Evolutionary conservation across 2,797 vertebrate species (phyloP).

Genomic region (Crenuchus spilurus): DNA sequence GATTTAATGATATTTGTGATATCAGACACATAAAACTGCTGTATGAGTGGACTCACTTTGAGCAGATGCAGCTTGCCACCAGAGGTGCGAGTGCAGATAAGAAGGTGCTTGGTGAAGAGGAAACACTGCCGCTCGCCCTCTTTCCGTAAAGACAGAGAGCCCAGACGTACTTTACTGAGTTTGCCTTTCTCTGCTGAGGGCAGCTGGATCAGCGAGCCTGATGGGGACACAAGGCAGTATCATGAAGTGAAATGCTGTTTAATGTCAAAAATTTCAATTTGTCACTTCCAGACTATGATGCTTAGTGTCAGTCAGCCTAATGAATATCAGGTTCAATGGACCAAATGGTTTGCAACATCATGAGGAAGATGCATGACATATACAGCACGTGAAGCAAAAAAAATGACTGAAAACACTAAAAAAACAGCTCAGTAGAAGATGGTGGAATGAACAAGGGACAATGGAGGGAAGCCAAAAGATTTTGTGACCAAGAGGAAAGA

Average conservation of each 20-base stretch:
- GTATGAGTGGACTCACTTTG: slow-evolving; percentile 82
- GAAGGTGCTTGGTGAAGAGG: slow-evolving; percentile 95
- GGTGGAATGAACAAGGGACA: no score
- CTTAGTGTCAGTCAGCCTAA: no score
- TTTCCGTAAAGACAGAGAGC: slow-evolving; percentile 90
- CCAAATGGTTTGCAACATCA: no score
- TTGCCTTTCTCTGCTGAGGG: slow-evolving; percentile 93
- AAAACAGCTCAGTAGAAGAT: no score
- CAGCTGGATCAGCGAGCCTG: slow-evolving; percentile 94
- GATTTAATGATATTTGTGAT: no score
- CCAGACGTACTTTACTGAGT: slow-evolving; percentile 92
- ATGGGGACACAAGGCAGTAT: background rate
- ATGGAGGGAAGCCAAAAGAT: background rate
- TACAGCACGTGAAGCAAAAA: background rate
- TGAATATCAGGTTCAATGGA: no score
- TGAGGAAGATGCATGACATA: no score
- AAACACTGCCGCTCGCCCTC: slow-evolving; percentile 97
- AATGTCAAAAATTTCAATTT: no score
- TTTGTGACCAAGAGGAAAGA: background rate
- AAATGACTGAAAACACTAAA: background rate
- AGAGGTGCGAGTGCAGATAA: slow-evolving; percentile 95
- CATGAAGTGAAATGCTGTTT: background rate
- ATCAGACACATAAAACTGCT: no score
- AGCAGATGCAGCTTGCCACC: slow-evolving; percentile 95
- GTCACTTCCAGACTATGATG: no score